Conservation (phyloP, 2,113 vertebrate genomes). For the Pholis gunnellus region DNA sequence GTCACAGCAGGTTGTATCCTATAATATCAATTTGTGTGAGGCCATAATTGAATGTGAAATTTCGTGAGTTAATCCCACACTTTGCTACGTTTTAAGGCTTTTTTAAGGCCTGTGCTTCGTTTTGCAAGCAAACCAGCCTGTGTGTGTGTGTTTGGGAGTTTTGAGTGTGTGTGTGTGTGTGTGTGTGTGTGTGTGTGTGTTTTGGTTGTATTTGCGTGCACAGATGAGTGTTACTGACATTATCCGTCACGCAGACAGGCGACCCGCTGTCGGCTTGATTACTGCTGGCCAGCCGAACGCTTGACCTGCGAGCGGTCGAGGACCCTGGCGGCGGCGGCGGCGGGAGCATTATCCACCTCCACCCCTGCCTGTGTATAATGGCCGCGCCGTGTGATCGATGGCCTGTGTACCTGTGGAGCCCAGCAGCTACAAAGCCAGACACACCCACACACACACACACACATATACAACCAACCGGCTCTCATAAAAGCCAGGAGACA, state of each 20-base stretch:
- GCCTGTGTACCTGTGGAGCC: conserved; percentile 77
- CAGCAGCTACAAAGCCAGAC: conserved; percentile 53
- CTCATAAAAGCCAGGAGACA: conserved; percentile 66
- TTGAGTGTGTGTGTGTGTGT: conserved; percentile 14
- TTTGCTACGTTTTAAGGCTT: too few relatives aligned
- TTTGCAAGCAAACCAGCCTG: not conserved
- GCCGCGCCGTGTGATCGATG: conserved; percentile 76
- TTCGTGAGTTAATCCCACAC: not conserved
- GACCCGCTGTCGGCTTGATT: conserved; percentile 67
- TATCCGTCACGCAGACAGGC: conserved; percentile 74
- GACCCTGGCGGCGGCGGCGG: conserved; percentile 58
- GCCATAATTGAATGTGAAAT: not conserved
- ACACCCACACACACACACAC: conserved; percentile 36
- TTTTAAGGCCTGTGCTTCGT: not conserved
- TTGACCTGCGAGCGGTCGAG: conserved; percentile 72
- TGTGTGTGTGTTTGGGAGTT: conserved; percentile 4
- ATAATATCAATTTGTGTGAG: not conserved
- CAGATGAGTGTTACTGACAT: conserved; percentile 51
- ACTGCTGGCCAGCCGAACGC: conserved; percentile 67
- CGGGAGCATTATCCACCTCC: conserved; percentile 75
- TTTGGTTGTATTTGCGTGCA: conserved; percentile 36
- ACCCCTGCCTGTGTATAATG: conserved; percentile 74
- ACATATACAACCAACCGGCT: conserved; percentile 29
- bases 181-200: not conserved
- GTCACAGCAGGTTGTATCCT: not conserved